A percentile compares a stretch with the other conserved stretches of the same genome.
Evolutionary conservation across 2,797 vertebrate species (phyloP).

Genomic region (Morus bassanus): DNA sequence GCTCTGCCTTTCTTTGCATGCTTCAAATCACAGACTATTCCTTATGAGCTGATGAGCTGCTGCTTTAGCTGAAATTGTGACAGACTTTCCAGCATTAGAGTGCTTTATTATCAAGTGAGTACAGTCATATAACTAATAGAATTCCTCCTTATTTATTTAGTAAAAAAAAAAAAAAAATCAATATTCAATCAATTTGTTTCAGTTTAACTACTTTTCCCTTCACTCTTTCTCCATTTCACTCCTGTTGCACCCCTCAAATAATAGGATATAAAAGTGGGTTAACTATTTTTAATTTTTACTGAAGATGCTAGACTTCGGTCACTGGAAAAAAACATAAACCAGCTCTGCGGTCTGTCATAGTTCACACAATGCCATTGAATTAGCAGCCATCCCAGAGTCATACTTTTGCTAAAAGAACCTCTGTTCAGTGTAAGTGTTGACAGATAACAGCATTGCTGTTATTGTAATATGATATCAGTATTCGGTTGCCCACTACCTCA

Average conservation of each 20-base stretch:
- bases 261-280: slow-evolving; percentile 20
- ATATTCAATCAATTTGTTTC: slow-evolving; percentile 51
- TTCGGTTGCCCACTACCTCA: slow-evolving; percentile 37
- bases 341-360: slow-evolving; percentile 40
- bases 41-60: slow-evolving; percentile 51
- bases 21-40: slow-evolving; percentile 29
- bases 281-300: slow-evolving; percentile 33
- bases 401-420: slow-evolving; percentile 59
- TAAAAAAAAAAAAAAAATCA: slow-evolving; percentile 52
- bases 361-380: slow-evolving; percentile 74
- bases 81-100: slow-evolving; percentile 53
- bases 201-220: slow-evolving; percentile 69
- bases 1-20: slow-evolving; percentile 7
- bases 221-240: not conserved
- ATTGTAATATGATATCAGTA: slow-evolving; percentile 59
- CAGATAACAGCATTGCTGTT: slow-evolving; percentile 69
- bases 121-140: slow-evolving; percentile 71
- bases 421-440: slow-evolving; percentile 72
- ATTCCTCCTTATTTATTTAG: slow-evolving; percentile 73
- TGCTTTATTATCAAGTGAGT: slow-evolving; percentile 72
- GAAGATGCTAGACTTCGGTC: slow-evolving; percentile 41
- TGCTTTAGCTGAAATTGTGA: slow-evolving; percentile 59
- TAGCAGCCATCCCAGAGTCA: slow-evolving; percentile 58
- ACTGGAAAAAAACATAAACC: slow-evolving; percentile 35
- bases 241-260: slow-evolving; percentile 12